Evolutionary conservation across 2,113 vertebrate genomes (phyloP).

Genomic region (Anarhynchus alexandrinus): DNA sequence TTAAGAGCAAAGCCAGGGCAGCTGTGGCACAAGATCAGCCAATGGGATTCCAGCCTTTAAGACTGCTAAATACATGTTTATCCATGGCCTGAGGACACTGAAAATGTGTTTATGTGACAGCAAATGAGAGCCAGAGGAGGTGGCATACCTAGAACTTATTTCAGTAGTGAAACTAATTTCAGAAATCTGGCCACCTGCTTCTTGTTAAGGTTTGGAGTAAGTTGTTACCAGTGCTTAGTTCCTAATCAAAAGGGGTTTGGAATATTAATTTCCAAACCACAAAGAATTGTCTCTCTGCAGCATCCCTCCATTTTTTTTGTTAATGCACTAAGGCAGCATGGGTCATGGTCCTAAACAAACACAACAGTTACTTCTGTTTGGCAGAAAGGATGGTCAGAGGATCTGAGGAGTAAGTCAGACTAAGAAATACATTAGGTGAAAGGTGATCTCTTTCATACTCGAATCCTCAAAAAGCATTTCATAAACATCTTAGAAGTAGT

Average conservation of each 20-base stretch:
- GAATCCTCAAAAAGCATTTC: background rate
- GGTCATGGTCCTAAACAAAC: background rate
- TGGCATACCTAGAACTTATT: background rate
- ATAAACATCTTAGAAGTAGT: background rate
- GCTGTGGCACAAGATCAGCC: background rate
- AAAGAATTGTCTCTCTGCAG: background rate
- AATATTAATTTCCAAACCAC: background rate
- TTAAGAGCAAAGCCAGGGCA: background rate
- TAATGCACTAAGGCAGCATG: background rate
- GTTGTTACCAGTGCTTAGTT: background rate
- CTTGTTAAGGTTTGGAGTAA: background rate
- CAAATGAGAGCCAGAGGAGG: background rate
- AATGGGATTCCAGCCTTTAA: background rate
- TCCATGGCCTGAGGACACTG: background rate
- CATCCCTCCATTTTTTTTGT: background rate
- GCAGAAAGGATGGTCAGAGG: background rate
- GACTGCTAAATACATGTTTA: background rate
- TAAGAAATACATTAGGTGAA: background rate
- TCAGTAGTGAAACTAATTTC: background rate
- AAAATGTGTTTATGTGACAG: accelerated
- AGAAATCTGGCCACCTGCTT: background rate
- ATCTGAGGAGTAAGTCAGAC: background rate
- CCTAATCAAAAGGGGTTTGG: background rate
- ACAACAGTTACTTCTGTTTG: background rate
- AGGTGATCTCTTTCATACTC: background rate